phyloP scores from a whole-genome alignment of 2,113 vertebrate species.

The Ictalurus punctatus region DNA sequence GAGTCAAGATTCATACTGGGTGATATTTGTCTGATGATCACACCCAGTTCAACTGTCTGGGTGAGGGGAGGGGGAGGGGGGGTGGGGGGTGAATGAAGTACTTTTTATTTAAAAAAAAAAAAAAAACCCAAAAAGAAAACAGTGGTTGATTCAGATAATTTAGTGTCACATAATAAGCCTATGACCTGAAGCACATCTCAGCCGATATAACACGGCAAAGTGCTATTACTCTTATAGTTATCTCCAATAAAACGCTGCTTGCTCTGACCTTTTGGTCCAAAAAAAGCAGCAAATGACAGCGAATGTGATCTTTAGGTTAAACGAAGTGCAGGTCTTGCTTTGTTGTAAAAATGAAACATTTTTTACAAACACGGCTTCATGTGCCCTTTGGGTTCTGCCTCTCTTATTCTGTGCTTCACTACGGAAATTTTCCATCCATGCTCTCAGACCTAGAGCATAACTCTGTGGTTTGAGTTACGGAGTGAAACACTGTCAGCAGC shows the following conservation, averaged over 20 bases:
- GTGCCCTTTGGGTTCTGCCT: not conserved
- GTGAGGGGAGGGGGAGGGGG: no score
- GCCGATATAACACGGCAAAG: not conserved
- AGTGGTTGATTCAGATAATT: not conserved
- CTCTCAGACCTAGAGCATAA: not conserved
- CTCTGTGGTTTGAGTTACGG: not conserved
- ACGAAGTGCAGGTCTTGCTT: not conserved
- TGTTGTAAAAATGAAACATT: constrained; percentile 21
- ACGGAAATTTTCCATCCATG: constrained; percentile 39
- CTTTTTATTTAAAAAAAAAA: no score
- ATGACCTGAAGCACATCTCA: not conserved
- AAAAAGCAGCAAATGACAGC: not conserved
- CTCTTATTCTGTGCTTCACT: not conserved
- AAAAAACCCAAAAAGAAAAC: not conserved
- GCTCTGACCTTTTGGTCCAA: not conserved
- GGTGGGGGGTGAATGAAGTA: not conserved
- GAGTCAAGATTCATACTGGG: not conserved
- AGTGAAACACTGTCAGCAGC: constrained; percentile 19
- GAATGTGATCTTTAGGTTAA: not conserved
- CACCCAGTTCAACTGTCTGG: not conserved
- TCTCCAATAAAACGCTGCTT: not conserved
- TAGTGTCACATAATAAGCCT: not conserved
- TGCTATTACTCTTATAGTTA: not conserved
- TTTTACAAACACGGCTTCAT: constrained; percentile 29
- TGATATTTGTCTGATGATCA: not conserved